A percentile compares a stretch with the other conserved stretches of the same genome.
Evolutionary conservation across 2,888 invertebrate genomes (phyloP).

Genomic region (Cyrtodaria siliqua): DNA sequence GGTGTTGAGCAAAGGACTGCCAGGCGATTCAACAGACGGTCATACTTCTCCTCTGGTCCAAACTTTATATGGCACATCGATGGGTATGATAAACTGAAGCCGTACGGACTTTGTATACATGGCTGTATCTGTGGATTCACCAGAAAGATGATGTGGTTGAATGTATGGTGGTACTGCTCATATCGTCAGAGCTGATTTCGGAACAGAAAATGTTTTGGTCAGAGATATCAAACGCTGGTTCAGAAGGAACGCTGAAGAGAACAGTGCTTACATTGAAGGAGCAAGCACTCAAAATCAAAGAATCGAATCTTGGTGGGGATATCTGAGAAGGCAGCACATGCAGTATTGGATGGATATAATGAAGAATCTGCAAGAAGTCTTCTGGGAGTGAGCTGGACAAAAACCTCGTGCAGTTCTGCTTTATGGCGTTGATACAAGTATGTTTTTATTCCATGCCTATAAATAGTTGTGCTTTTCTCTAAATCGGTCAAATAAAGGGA

Average conservation of each 20-base stretch:
- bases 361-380: not conserved
- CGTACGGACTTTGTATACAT: conserved; percentile 37
- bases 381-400: not conserved
- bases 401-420: not conserved
- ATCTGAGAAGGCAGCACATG: not conserved
- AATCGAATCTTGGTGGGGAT: not conserved
- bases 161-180: conserved; percentile 25
- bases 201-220: conserved; percentile 18
- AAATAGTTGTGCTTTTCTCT: too few relatives aligned
- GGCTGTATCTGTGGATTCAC: conserved; percentile 40
- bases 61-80: conserved; percentile 55
- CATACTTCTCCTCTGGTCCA: conserved; percentile 37
- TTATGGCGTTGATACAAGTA: not conserved
- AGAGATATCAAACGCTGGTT: not conserved
- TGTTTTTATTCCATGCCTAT: too few relatives aligned
- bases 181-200: conserved; percentile 18
- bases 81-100: conserved; percentile 42
- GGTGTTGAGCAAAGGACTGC: not conserved
- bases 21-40: conserved; percentile 19
- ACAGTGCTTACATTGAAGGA: not conserved
- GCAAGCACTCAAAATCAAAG: not conserved
- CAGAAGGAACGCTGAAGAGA: not conserved
- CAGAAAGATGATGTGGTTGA: conserved; percentile 38
- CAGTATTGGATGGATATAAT: not conserved
- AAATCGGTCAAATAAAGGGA: too few relatives aligned